Evolutionary conservation across 2,888 invertebrate species (phyloP).

Genomic region (Parnassius apollo): DNA sequence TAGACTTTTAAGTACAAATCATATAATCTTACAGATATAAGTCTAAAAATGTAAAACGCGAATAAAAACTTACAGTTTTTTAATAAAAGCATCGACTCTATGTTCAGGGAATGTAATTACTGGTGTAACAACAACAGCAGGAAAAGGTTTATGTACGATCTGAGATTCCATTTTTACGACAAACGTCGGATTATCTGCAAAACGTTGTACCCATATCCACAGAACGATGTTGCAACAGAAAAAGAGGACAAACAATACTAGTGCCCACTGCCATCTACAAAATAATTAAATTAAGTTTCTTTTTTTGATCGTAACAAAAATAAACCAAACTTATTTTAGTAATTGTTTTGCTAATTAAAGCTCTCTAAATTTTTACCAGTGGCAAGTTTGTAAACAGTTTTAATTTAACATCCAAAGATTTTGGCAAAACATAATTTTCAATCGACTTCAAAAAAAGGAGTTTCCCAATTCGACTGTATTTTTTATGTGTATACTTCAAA

Average conservation of each 20-base stretch:
- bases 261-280: constrained; percentile 17
- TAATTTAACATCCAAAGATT: no score
- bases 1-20: neutral
- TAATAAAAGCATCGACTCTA: constrained; percentile 13
- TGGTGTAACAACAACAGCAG: constrained; percentile 18
- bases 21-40: no score
- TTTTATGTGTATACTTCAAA: no score
- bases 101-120: constrained; percentile 13
- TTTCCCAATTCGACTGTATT: no score
- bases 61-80: constrained; percentile 15
- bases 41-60: neutral
- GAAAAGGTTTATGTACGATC: constrained; percentile 1
- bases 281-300: neutral
- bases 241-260: neutral
- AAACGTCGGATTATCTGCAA: constrained; percentile 17
- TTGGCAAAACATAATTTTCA: no score
- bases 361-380: no score
- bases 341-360: no score
- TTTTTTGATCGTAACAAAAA: no score
- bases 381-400: no score
- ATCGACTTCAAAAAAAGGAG: no score
- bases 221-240: constrained; percentile 2
- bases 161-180: constrained; percentile 10
- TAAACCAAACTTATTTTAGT: no score
- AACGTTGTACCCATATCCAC: constrained; percentile 17